phyloP scores from a whole-genome alignment of 2,888 invertebrate species.

The Heteromyza rotundicornis region DNA sequence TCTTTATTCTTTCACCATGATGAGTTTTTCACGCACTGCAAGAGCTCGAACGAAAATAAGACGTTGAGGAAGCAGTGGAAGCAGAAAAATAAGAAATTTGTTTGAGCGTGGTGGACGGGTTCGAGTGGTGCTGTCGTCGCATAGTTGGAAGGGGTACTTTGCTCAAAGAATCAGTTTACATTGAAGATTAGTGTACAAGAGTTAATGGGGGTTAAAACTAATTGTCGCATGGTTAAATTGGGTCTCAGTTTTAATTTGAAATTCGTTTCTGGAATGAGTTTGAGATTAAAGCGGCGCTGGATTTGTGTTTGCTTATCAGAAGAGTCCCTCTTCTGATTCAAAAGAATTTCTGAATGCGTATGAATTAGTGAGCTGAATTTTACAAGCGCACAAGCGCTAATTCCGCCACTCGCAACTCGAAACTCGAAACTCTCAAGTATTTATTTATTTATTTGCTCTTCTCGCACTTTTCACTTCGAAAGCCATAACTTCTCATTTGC shows the following conservation, averaged over 20 bases:
- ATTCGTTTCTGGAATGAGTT: too few species aligned
- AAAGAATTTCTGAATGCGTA: too few species aligned
- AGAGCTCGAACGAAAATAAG: background rate
- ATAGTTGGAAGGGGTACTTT: background rate
- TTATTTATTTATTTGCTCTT: background rate
- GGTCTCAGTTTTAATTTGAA: background rate
- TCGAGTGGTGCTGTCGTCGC: background rate
- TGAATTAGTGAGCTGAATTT: too few species aligned
- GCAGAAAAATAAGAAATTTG: background rate
- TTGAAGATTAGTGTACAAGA: constrained; percentile 54
- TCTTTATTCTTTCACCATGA: constrained; percentile 4
- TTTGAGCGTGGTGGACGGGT: background rate
- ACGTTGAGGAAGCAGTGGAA: background rate
- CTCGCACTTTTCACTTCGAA: background rate
- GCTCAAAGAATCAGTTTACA: constrained; percentile 41
- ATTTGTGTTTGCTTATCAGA: too few species aligned
- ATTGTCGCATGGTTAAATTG: constrained; percentile 48
- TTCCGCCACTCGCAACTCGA: too few species aligned
- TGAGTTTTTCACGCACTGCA: constrained; percentile 4
- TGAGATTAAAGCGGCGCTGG: background rate
- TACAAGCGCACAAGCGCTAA: too few species aligned
- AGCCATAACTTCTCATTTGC: background rate
- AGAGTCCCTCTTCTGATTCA: too few species aligned
- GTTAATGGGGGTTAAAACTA: constrained; percentile 55
- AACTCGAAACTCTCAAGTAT: too few species aligned